Percentiles rank a stretch among this genome's conserved stretches.
phyloP scores from a whole-genome alignment of 2,888 invertebrate species.

The Eupeodes latifasciatus region DNA sequence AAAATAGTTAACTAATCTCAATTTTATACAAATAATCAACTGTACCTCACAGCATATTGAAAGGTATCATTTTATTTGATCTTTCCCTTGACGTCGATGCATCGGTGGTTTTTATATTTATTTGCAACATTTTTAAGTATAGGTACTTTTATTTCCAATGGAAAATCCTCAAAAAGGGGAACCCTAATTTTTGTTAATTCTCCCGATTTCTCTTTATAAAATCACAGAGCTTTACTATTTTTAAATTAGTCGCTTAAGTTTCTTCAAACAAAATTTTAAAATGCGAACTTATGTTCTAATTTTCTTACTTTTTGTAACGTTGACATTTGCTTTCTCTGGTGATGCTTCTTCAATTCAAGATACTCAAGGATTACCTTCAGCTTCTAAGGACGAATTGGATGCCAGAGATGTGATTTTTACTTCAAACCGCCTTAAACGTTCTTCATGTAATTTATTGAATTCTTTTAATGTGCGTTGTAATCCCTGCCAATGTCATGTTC shows the following conservation, averaged over 20 bases:
- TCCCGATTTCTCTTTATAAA: not conserved
- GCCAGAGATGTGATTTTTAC: not conserved
- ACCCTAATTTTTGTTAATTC: not conserved
- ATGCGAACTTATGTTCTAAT: not conserved
- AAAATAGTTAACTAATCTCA: too few relatives aligned
- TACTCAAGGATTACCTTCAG: not conserved
- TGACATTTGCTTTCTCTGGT: not conserved
- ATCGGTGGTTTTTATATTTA: not conserved
- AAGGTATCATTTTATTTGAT: too few relatives aligned
- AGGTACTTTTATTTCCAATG: not conserved
- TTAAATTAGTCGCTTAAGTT: not conserved
- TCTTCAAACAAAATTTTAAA: not conserved
- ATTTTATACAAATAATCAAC: too few relatives aligned
- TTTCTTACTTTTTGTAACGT: not conserved
- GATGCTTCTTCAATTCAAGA: not conserved
- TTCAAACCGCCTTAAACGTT: conserved; percentile 2
- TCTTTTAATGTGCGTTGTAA: not conserved
- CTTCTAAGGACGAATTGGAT: not conserved
- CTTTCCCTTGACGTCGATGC: not conserved
- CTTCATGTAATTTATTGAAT: not conserved
- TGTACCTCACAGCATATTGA: too few relatives aligned
- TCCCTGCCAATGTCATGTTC: not conserved
- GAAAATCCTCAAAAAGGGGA: not conserved
- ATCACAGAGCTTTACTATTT: not conserved
- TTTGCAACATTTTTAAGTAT: not conserved